Conservation (phyloP, 2,113 vertebrate genomes). For the human (Homo sapiens) region GRCh38 chr3:31695001-31695500, state of each 20-base stretch:
- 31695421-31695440: background rate
- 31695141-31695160: background rate
- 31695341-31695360: background rate
- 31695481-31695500: fast-evolving
- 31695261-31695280: background rate
- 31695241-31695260: background rate
- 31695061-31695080: background rate
- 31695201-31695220: background rate
- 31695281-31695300: background rate
- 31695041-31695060: background rate
- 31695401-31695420: background rate
- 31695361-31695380: background rate
- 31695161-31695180: background rate
- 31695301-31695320: background rate
- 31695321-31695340: background rate
- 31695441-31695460: too few species aligned
- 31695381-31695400: background rate
- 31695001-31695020: too few species aligned
- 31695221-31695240: background rate
- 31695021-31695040: too few species aligned
- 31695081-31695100: fast-evolving
- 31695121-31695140: background rate
- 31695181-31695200: background rate
- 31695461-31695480: background rate
- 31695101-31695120: background rate